phyloP scores from a whole-genome alignment of 2,113 vertebrate species.

The Rattus rattus region DNA sequence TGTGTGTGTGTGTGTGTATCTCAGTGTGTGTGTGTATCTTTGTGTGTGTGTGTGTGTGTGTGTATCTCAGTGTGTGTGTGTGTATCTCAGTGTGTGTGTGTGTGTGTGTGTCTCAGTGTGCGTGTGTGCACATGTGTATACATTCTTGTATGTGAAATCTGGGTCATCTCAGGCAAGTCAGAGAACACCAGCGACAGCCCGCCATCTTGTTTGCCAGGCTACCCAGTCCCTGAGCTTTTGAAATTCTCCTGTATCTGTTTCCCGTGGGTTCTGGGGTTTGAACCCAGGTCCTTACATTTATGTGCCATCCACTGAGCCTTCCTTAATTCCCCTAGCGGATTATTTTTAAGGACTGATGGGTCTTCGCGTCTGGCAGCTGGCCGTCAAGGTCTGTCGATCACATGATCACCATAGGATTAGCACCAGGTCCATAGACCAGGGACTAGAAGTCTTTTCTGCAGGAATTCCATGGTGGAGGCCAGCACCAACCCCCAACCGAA shows the following conservation, averaged over 20 bases:
- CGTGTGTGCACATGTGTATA: not conserved
- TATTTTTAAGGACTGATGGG: not conserved
- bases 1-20: not conserved
- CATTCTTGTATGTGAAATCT: not conserved
- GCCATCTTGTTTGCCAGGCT: not conserved
- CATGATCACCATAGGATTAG: not conserved
- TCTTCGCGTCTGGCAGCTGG: not conserved
- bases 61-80: too few relatives aligned
- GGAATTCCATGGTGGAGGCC: not conserved
- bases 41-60: not conserved
- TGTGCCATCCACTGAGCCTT: not conserved
- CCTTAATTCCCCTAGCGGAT: not conserved
- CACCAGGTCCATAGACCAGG: not conserved
- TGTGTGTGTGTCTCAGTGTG: too few relatives aligned
- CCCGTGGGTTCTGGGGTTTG: not conserved
- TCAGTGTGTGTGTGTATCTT: not conserved
- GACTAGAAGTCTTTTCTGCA: not conserved
- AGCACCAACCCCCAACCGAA: too few relatives aligned
- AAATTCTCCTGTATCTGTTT: not conserved
- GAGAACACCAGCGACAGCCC: not conserved
- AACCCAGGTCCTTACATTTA: not conserved
- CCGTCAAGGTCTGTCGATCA: not conserved
- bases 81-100: too few relatives aligned
- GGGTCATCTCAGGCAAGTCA: not conserved
- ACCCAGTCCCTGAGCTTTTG: not conserved